phyloP scores from a whole-genome alignment of 2,797 vertebrate genomes.

The Muscicapa comitata region DNA sequence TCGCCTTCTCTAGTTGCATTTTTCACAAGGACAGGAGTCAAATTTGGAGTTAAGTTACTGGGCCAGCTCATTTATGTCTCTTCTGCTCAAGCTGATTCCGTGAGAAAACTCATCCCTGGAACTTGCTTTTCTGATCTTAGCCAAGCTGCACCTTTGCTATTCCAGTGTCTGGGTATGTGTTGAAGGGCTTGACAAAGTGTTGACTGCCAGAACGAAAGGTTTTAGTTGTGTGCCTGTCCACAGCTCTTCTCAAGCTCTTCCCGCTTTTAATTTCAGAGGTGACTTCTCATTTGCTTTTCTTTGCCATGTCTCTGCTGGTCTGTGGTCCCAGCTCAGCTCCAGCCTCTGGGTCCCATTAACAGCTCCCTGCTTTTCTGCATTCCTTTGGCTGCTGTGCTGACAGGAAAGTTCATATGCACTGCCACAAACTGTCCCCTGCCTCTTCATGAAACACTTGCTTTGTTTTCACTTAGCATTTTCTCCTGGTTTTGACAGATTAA shows the following conservation, averaged over 20 bases:
- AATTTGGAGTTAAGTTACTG: not conserved
- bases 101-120: not conserved
- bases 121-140: not conserved
- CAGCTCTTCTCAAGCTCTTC: not conserved
- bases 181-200: not conserved
- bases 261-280: not conserved
- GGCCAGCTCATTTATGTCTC: not conserved
- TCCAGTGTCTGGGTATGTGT: not conserved
- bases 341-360: not conserved
- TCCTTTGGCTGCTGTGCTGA: not conserved
- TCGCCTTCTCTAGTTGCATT: not conserved
- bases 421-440: not conserved
- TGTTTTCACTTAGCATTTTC: not conserved
- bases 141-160: not conserved
- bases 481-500: not conserved
- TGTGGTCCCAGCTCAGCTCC: not conserved
- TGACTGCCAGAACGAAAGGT: not conserved
- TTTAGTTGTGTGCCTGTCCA: not conserved
- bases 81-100: not conserved
- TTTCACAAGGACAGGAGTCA: not conserved
- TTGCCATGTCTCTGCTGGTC: not conserved
- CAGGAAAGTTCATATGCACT: not conserved
- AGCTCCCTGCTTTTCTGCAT: constrained; percentile 4
- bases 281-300: not conserved
- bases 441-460: not conserved